A percentile compares a stretch with the other conserved stretches of the same genome.
These are phyloP conservation scores for Platerodrilus igneus DNA, from an alignment of 2,888 invertebrate genomes.

Conservation along the genomic window DNA sequence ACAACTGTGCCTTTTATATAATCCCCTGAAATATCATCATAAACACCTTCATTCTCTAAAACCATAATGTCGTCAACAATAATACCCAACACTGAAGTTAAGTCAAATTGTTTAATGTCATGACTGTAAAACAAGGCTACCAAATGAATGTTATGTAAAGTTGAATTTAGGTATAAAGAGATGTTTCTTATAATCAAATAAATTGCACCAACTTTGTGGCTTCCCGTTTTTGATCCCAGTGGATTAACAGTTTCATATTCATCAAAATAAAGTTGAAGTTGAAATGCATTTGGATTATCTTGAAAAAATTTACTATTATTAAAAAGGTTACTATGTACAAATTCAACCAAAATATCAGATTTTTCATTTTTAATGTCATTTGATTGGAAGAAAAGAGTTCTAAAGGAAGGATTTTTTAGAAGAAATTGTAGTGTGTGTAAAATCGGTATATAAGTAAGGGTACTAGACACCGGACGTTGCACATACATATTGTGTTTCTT, in stretches of 20 bases:
- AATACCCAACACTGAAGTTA: constrained; percentile 13
- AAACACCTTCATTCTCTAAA: constrained; percentile 9
- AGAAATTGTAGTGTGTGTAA: constrained; percentile 8
- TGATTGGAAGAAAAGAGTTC: not conserved
- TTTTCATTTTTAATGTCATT: not conserved
- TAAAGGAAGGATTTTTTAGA: constrained; percentile 9
- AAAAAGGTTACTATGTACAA: not conserved
- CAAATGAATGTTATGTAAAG: constrained; percentile 21
- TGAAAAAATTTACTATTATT: constrained; percentile 1
- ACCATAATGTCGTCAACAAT: constrained; percentile 16
- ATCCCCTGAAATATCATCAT: constrained; percentile 14
- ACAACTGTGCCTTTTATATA: constrained; percentile 12
- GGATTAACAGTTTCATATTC: constrained; percentile 19
- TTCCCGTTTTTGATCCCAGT: constrained; percentile 18
- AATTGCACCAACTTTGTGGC: constrained; percentile 19
- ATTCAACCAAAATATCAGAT: not conserved
- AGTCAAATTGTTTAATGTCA: constrained; percentile 5
- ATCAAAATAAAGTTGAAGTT: constrained; percentile 19
- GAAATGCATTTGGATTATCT: constrained; percentile 10
- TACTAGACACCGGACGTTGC: constrained; percentile 7
- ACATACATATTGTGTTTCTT: constrained; percentile 1
- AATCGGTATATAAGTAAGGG: constrained; percentile 10
- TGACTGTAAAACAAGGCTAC: constrained; percentile 19
- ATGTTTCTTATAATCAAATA: constrained; percentile 19
- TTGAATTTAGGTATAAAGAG: constrained; percentile 15